phyloP scores from a whole-genome alignment of 1,140 invertebrate genomes.

The Hesperophylax magnus region DNA sequence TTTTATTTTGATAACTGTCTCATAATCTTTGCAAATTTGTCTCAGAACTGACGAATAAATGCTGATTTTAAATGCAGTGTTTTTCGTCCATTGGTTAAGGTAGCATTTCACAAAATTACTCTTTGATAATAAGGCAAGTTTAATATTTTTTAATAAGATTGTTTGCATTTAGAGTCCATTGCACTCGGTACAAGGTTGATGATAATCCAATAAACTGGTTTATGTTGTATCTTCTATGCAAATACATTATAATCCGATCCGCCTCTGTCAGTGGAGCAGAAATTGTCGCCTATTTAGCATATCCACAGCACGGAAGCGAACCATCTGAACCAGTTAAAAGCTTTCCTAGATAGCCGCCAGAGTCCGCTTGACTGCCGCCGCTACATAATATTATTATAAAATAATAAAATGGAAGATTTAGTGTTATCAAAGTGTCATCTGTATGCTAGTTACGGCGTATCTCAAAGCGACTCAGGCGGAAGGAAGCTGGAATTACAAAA shows the following conservation, averaged over 20 bases:
- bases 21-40: too few species aligned
- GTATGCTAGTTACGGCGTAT: not conserved
- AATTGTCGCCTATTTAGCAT: conserved; percentile 1
- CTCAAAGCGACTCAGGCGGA: not conserved
- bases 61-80: too few species aligned
- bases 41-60: too few species aligned
- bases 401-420: conserved; percentile 28
- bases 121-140: too few species aligned
- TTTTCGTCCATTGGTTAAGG: too few species aligned
- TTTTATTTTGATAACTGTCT: too few species aligned
- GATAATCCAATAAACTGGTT: too few species aligned
- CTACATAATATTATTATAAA: not conserved
- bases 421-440: conserved; percentile 5
- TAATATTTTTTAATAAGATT: too few species aligned
- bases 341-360: not conserved
- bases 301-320: conserved; percentile 9
- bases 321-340: conserved; percentile 6
- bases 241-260: not conserved
- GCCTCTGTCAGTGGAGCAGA: not conserved
- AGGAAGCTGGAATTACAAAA: conserved; percentile 7
- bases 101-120: too few species aligned
- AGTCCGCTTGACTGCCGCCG: conserved; percentile 3
- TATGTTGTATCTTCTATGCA: too few species aligned
- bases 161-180: too few species aligned
- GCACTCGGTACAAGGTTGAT: too few species aligned